Conservation (phyloP, 2,888 invertebrate genomes). For the Microctonus hyperodae region DNA sequence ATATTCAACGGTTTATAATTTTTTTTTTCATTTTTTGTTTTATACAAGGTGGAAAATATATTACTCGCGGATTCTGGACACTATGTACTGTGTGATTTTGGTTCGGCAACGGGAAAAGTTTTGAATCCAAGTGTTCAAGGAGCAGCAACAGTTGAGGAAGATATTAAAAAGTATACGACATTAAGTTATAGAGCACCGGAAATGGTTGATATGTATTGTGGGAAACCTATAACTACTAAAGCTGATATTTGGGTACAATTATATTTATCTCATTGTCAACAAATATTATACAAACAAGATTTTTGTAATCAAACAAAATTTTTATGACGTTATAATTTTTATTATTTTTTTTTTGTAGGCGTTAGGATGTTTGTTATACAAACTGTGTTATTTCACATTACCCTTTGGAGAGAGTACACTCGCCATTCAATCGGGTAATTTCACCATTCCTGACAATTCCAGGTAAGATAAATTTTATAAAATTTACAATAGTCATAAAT, state of each 20-base stretch:
- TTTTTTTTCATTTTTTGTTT: slow-evolving; percentile 4
- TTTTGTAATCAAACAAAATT: too few species aligned
- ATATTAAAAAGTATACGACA: slow-evolving; percentile 88
- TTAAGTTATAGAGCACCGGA: slow-evolving; percentile 90
- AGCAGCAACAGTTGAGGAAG: slow-evolving; percentile 78
- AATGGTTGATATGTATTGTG: slow-evolving; percentile 91
- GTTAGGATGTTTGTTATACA: slow-evolving; percentile 86
- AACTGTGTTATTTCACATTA: slow-evolving; percentile 86
- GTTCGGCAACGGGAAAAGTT: slow-evolving; percentile 86
- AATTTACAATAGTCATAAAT: too few species aligned
- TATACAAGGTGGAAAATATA: slow-evolving; percentile 82
- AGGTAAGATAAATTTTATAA: too few species aligned
- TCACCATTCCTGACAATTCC: slow-evolving; percentile 83
- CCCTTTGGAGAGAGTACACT: slow-evolving; percentile 93
- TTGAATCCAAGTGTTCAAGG: slow-evolving; percentile 75
- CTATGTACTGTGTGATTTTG: slow-evolving; percentile 92
- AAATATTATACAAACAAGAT: too few species aligned
- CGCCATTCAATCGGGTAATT: slow-evolving; percentile 89
- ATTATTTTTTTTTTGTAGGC: slow-evolving; percentile 68
- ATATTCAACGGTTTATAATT: background rate
- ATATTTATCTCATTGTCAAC: too few species aligned
- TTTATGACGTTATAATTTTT: slow-evolving; percentile 30
- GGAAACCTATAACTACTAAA: slow-evolving; percentile 83
- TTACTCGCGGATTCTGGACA: slow-evolving; percentile 79
- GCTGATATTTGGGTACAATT: slow-evolving; percentile 84